Percentiles rank a stretch among this genome's conserved stretches.
Conservation (phyloP, 2,888 invertebrate genomes). For the Griposia aprilina region DNA sequence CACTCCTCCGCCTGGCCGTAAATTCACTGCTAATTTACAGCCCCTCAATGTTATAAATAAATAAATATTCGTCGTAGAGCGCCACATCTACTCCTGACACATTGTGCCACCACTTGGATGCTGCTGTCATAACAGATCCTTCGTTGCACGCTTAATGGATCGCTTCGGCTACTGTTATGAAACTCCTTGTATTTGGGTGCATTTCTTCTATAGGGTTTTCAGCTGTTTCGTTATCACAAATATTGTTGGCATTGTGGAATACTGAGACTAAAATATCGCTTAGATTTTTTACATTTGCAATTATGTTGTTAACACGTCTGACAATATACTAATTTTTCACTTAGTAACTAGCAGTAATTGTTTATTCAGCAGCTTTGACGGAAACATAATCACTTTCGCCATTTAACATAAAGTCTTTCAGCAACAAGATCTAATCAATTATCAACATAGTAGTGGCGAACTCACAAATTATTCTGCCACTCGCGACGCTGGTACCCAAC, state of each 20-base stretch:
- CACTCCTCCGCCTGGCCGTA: slow-evolving; percentile 86
- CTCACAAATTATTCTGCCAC: slow-evolving; percentile 83
- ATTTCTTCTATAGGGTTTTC: slow-evolving; percentile 9
- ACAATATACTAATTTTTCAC: slow-evolving; percentile 33
- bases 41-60: slow-evolving; percentile 89
- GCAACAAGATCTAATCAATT: slow-evolving; percentile 60
- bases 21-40: slow-evolving; percentile 90
- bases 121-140: slow-evolving; percentile 88
- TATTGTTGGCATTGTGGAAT: not conserved
- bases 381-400: slow-evolving; percentile 37
- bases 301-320: slow-evolving; percentile 30
- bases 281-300: not conserved
- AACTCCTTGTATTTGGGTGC: slow-evolving; percentile 41
- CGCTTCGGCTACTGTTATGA: slow-evolving; percentile 61
- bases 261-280: not conserved
- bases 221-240: slow-evolving; percentile 7
- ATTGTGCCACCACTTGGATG: slow-evolving; percentile 85
- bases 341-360: slow-evolving; percentile 27
- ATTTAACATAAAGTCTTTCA: slow-evolving; percentile 41
- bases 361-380: slow-evolving; percentile 36
- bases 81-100: slow-evolving; percentile 83
- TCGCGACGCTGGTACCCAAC: slow-evolving; percentile 73
- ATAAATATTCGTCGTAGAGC: slow-evolving; percentile 87
- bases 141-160: slow-evolving; percentile 81
- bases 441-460: slow-evolving; percentile 70